Evolutionary conservation across 2,888 invertebrate genomes (phyloP), one percentile per base, ranked within the genome.

Genomic region (Malthinus flaveolus): DNA sequence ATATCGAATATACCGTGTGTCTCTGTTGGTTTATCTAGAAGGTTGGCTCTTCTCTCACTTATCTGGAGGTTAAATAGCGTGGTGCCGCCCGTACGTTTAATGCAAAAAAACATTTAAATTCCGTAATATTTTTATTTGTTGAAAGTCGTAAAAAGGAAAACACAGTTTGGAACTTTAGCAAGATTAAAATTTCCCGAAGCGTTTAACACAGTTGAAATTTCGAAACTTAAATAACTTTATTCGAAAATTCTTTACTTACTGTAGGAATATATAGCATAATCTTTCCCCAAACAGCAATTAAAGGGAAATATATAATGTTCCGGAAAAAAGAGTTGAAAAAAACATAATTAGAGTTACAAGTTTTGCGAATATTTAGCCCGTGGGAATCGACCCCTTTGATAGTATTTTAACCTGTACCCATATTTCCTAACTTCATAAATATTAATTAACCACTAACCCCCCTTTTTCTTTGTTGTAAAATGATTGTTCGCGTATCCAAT

Each of bases 331-430:
- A 57, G 53, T 46, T 49, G 23, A 23, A 23, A 61, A 59, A 65
- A 65, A 65, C 51, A 53, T 60, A 65, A 65, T 63, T 63, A 63
- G 55, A 56, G 63, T 56, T 53, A 55, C 63, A 63, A 66, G 54
- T 63, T 39, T 66, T 61, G 61, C 51, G 59, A 55, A 50, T 53
- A 59, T 61, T 62, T 57, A 62, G 51, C 62, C 62, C 63, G 33
- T 47, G 62, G 66, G 62, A 63, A 32, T 57, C 46, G 42, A 56
- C 59, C 60, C 60, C 62, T 62, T 62, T 62, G 62, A 64, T 64
- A 57, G 59, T 62, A 60, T 59, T 64, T 64, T 53, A 62, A 62
- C 62, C 59, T 64, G 53, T 56, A 42, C 56, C 56, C 56, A 55
- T 60, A 62, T 56, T 64, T 62, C 53, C 55, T 51, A 47, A 60